These are phyloP conservation scores for Drosophila ficusphila DNA, from an alignment of 1,140 invertebrate genomes.

Conservation along the genomic window DNA sequence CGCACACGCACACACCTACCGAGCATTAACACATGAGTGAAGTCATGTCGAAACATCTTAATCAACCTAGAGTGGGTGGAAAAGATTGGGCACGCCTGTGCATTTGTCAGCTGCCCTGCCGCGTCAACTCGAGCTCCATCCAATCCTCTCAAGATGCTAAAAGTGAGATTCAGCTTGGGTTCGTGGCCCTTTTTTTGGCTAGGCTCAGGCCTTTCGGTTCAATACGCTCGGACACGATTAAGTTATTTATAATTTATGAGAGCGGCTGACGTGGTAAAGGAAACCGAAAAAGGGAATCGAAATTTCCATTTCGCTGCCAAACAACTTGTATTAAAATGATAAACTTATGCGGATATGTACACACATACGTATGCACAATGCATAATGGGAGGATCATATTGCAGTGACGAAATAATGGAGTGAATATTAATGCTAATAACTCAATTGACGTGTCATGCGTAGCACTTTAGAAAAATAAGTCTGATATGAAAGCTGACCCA, in stretches of 20 bases:
- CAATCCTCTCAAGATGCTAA: constrained; percentile 37
- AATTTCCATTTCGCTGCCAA: constrained; percentile 60
- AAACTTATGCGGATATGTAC: constrained; percentile 21
- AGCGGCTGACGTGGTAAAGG: background rate
- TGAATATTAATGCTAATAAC: constrained; percentile 11
- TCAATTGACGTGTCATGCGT: constrained; percentile 1
- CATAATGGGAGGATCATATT: background rate
- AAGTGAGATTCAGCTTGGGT: background rate
- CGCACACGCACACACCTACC: constrained; percentile 12
- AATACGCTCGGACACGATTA: constrained; percentile 73
- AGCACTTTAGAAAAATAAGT: constrained; percentile 3
- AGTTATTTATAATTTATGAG: constrained; percentile 78
- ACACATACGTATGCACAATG: background rate
- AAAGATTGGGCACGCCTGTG: constrained; percentile 14
- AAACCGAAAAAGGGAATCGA: constrained; percentile 26
- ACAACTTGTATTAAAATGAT: constrained; percentile 68
- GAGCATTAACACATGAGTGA: constrained; percentile 69
- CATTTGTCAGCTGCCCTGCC: constrained; percentile 56
- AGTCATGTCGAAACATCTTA: constrained; percentile 72
- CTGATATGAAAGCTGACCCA: constrained; percentile 50
- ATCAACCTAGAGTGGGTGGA: constrained; percentile 29
- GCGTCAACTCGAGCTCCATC: constrained; percentile 26
- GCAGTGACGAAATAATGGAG: background rate
- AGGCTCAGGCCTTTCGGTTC: constrained; percentile 39
- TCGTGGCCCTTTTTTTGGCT: constrained; percentile 3